phyloP scores from a whole-genome alignment of 2,113 vertebrate species.

The Peucedramus taeniatus region DNA sequence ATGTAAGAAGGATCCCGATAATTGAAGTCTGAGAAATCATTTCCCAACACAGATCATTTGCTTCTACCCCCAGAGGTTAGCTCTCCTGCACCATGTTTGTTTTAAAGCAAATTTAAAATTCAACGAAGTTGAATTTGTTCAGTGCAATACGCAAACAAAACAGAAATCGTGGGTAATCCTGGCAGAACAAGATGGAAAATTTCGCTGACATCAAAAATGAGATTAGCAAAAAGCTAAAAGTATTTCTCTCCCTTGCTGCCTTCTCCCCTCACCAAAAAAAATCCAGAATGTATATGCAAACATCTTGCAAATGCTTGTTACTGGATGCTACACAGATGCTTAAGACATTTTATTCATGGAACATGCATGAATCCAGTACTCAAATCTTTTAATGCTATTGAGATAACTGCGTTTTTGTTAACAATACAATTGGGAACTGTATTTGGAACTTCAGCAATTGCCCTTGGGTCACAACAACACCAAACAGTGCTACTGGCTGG shows the following conservation, averaged over 20 bases:
- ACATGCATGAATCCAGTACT: not conserved
- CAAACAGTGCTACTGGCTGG: not conserved
- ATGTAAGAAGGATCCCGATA: not conserved
- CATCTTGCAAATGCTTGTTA: not conserved
- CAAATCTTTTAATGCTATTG: not conserved
- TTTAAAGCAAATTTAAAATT: no score
- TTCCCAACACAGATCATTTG: not conserved
- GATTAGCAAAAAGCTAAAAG: not conserved
- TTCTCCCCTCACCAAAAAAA: not conserved
- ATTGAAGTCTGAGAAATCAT: not conserved
- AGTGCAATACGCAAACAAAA: not conserved
- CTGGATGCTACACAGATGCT: not conserved
- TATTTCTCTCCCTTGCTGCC: accelerated
- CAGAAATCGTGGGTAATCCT: not conserved
- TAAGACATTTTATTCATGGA: not conserved
- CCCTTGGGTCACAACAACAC: not conserved
- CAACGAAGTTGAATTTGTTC: not conserved
- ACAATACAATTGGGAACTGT: not conserved
- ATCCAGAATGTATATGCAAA: not conserved
- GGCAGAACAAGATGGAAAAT: not conserved
- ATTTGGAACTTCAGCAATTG: not conserved
- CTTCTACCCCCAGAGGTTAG: not conserved
- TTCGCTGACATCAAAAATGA: not conserved
- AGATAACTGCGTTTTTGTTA: not conserved
- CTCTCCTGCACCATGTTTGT: not conserved